phyloP scores from a whole-genome alignment of 2,113 vertebrate species.

The Laterallus jamaicensis region DNA sequence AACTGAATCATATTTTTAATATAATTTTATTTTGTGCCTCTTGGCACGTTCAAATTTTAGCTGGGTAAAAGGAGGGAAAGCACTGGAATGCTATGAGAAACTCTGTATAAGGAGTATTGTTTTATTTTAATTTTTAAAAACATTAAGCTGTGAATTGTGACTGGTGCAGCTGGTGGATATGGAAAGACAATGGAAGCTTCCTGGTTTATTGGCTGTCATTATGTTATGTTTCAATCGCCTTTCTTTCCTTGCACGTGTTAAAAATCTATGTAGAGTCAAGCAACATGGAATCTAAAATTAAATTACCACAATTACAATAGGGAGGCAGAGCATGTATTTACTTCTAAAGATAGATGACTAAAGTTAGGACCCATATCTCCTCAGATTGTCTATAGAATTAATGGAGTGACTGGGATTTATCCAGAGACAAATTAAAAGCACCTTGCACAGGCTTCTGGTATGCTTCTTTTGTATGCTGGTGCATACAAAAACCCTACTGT shows the following conservation, averaged over 20 bases:
- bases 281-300: conserved; percentile 43
- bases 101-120: background rate
- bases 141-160: conserved; percentile 26
- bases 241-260: conserved; percentile 28
- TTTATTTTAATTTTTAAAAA: conserved; percentile 25
- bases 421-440: background rate
- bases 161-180: conserved; percentile 52
- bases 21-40: background rate
- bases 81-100: background rate
- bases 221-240: conserved; percentile 45
- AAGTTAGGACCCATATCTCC: background rate
- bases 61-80: background rate
- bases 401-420: background rate
- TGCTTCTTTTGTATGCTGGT: too few species aligned
- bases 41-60: background rate
- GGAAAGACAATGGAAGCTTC: conserved; percentile 59
- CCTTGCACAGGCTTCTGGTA: background rate
- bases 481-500: accelerated
- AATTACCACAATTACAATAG: background rate
- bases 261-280: background rate
- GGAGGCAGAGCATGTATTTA: background rate
- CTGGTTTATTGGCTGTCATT: conserved; percentile 46
- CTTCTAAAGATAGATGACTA: conserved; percentile 6
- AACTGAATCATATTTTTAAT: background rate
- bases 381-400: background rate